Conservation (phyloP, 2,113 vertebrate genomes). For the Pseudorasbora parva region DNA sequence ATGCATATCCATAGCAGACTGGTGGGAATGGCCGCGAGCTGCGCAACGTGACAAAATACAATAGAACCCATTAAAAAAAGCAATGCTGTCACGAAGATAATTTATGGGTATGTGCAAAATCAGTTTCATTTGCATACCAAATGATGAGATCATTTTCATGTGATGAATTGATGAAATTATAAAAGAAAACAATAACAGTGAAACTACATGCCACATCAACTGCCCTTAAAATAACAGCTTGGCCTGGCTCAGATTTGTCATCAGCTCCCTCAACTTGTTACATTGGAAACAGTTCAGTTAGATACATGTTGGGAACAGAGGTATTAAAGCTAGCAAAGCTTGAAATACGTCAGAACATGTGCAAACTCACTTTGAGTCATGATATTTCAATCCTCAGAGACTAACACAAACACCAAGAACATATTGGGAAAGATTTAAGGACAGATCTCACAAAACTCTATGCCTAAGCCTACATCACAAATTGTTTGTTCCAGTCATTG, state of each 20-base stretch:
- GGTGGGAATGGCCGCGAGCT: no score
- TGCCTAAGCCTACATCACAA: slow-evolving; percentile 71
- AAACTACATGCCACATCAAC: background rate
- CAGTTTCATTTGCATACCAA: background rate
- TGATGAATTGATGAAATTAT: no score
- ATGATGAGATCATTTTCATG: no score
- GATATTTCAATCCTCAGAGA: slow-evolving; percentile 66
- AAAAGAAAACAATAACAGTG: background rate
- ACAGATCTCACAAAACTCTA: slow-evolving; percentile 70
- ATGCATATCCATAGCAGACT: no score
- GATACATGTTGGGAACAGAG: slow-evolving; percentile 59
- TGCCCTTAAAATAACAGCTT: slow-evolving; percentile 8
- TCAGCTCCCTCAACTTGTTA: background rate
- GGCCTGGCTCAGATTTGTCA: slow-evolving; percentile 44
- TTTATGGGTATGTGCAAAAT: background rate
- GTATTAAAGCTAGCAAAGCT: slow-evolving; percentile 58
- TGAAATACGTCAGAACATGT: slow-evolving; percentile 76
- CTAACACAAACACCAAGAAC: slow-evolving; percentile 73
- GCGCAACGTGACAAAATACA: no score
- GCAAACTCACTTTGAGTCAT: slow-evolving; percentile 71
- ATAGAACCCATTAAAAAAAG: no score
- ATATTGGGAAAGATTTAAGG: slow-evolving; percentile 79
- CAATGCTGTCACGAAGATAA: no score
- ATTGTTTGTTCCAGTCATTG: slow-evolving; percentile 67
- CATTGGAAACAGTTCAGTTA: slow-evolving; percentile 66